These are phyloP conservation scores for Hirundichthys speculiger DNA, from an alignment of 2,113 vertebrate genomes.

Conservation along the genomic window DNA sequence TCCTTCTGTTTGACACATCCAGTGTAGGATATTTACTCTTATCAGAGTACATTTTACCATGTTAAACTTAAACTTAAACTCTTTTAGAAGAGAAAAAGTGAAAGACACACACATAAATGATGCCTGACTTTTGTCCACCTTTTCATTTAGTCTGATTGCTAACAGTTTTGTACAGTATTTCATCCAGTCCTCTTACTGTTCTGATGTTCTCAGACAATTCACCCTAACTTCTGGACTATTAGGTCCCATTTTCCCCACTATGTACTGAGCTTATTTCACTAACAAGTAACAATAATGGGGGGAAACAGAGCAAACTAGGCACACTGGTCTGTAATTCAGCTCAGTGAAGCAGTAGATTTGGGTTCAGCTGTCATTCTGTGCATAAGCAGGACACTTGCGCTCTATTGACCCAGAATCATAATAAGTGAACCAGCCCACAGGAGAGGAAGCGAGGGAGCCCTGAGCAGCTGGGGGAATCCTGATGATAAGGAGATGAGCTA, in stretches of 20 bases:
- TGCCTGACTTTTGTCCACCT: too few relatives aligned
- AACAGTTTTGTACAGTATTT: too few relatives aligned
- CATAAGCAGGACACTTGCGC: slow-evolving; percentile 60
- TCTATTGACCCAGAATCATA: slow-evolving; percentile 67
- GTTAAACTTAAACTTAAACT: too few relatives aligned
- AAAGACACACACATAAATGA: too few relatives aligned
- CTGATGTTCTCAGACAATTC: slow-evolving; percentile 22
- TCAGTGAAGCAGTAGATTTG: slow-evolving; percentile 62
- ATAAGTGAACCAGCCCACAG: slow-evolving; percentile 51
- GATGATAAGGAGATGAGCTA: slow-evolving; percentile 69
- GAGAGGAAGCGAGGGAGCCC: slow-evolving; percentile 23
- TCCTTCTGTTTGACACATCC: too few relatives aligned
- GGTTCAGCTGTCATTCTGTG: slow-evolving; percentile 62
- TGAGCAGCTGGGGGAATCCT: slow-evolving; percentile 22
- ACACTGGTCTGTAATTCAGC: slow-evolving; percentile 54
- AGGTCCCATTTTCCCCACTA: slow-evolving; percentile 14
- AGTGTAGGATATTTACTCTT: too few relatives aligned
- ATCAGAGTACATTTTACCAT: too few relatives aligned
- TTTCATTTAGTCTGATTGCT: too few relatives aligned
- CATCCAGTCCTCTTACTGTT: neutral
- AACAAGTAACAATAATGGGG: slow-evolving; percentile 54
- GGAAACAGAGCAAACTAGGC: slow-evolving; percentile 29
- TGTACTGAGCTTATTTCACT: slow-evolving; percentile 27
- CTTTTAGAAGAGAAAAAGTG: too few relatives aligned
- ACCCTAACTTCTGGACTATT: slow-evolving; percentile 18